Evolutionary conservation across 2,113 vertebrate genomes (phyloP).

Genomic region (Ginglymostoma cirratum): DNA sequence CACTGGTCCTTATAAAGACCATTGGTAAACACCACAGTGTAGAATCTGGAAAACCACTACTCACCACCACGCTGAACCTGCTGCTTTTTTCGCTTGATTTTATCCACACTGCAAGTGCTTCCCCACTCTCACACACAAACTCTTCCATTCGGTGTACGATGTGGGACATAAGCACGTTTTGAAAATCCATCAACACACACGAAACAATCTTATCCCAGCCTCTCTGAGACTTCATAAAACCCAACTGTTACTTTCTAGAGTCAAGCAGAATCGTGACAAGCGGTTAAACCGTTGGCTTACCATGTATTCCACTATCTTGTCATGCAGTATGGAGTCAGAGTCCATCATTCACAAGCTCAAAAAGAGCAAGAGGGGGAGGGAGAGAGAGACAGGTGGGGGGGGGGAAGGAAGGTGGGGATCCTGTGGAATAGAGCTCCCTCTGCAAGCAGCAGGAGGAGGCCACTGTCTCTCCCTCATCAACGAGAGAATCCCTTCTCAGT

Average conservation of each 20-base stretch:
- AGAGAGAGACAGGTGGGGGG: too few species aligned
- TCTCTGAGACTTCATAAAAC: neutral
- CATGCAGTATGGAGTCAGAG: conserved; percentile 25
- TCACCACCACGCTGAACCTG: neutral
- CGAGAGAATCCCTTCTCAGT: neutral
- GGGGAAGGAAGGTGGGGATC: neutral
- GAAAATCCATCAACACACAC: neutral
- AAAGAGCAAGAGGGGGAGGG: neutral
- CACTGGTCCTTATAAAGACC: neutral
- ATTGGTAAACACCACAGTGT: neutral
- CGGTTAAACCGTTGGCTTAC: neutral
- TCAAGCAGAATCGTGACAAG: neutral
- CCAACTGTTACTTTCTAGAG: neutral
- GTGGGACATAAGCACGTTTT: neutral
- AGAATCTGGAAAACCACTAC: neutral
- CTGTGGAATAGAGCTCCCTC: neutral
- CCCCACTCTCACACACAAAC: neutral
- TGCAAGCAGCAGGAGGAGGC: neutral
- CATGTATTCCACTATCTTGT: conserved; percentile 32
- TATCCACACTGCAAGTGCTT: neutral
- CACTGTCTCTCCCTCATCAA: neutral
- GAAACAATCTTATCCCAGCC: neutral
- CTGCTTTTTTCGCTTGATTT: neutral
- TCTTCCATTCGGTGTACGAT: too few species aligned
- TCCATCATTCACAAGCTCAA: conserved; percentile 25